phyloP scores from a whole-genome alignment of 2,113 vertebrate species.

The Python bivittatus region DNA sequence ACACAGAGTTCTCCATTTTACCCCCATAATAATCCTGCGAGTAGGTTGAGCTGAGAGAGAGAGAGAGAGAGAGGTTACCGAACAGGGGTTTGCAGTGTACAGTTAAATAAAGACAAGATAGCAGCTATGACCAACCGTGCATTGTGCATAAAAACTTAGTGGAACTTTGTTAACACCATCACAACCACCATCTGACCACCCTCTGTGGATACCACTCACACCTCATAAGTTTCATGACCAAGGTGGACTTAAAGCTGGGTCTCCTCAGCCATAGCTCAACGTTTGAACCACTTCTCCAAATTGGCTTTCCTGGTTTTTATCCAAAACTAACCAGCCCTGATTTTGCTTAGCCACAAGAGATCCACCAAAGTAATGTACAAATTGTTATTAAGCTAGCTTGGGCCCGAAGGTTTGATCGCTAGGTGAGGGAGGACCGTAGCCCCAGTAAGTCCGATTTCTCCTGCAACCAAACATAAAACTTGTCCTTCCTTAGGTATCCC shows the following conservation, averaged over 20 bases:
- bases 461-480: background rate
- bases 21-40: background rate
- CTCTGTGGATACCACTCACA: background rate
- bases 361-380: background rate
- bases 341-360: background rate
- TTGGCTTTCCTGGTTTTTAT: background rate
- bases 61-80: no score
- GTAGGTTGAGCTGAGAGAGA: no score
- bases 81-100: background rate
- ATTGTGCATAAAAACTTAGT: background rate
- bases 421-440: background rate
- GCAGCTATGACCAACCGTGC: background rate
- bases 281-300: background rate
- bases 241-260: background rate
- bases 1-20: background rate
- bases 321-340: background rate
- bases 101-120: background rate
- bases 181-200: background rate
- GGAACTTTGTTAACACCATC: background rate
- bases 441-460: background rate
- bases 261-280: background rate
- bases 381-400: background rate
- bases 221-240: background rate
- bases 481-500: background rate
- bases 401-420: background rate